A percentile compares a stretch with the other conserved stretches of the same genome.
These are phyloP conservation scores for Leucoraja ocellata DNA, from an alignment of 2,797 vertebrate genomes.

Conservation along the genomic window DNA sequence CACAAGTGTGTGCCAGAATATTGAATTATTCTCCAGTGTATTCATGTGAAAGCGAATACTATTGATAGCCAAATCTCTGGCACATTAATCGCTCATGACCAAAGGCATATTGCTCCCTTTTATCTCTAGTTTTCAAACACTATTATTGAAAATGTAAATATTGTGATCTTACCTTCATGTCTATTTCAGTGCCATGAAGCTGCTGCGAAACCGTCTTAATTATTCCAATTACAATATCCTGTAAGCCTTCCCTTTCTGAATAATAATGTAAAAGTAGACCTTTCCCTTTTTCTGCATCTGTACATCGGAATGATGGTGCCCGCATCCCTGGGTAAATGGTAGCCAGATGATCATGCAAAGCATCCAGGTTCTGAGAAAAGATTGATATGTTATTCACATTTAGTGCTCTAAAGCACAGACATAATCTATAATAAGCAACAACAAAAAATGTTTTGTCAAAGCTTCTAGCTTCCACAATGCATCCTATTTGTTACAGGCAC, in stretches of 20 bases:
- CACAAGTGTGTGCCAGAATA: too few species aligned
- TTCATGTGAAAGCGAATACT: too few species aligned
- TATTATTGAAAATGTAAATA: background rate
- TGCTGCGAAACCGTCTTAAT: conserved; percentile 97
- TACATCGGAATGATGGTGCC: conserved; percentile 93
- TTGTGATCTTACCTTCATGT: conserved; percentile 81
- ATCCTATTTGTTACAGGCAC: too few species aligned
- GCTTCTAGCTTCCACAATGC: background rate
- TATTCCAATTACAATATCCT: conserved; percentile 97
- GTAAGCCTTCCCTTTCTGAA: conserved; percentile 93
- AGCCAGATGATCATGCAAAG: conserved; percentile 92
- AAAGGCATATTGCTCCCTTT: too few species aligned
- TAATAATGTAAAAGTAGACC: conserved; percentile 97
- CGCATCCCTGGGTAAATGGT: conserved; percentile 98
- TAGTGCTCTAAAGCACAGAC: background rate
- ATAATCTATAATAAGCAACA: background rate
- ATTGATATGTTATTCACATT: background rate
- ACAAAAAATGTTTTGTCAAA: background rate
- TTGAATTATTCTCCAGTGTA: too few species aligned
- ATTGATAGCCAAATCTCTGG: too few species aligned
- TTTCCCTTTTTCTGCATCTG: conserved; percentile 91
- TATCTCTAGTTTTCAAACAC: background rate
- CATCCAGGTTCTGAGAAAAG: conserved; percentile 81
- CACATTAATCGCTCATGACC: too few species aligned
- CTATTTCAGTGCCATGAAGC: conserved; percentile 95